Percentiles rank a stretch among this genome's conserved stretches.
These are phyloP conservation scores for Danio choprae DNA, from an alignment of 2,797 vertebrate species.

Conservation along the genomic window DNA sequence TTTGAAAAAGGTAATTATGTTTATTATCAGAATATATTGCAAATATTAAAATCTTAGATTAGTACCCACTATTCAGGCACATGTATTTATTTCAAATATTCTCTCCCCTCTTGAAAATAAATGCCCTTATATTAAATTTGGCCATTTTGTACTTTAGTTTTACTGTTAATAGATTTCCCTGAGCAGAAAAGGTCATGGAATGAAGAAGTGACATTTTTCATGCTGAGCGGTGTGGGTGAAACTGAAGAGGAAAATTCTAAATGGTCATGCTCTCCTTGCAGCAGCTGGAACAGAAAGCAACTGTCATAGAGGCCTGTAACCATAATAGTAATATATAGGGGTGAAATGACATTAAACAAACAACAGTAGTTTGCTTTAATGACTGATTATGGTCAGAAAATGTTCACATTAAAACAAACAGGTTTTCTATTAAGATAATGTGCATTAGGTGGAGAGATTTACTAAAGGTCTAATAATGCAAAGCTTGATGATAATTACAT, in stretches of 20 bases:
- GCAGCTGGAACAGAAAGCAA: slow-evolving; percentile 3
- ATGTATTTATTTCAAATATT: neutral
- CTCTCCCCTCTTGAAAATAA: neutral
- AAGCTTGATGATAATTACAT: slow-evolving; percentile 31
- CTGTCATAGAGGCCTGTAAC: neutral
- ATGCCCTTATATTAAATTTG: neutral
- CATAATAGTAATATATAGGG: neutral
- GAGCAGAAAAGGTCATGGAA: neutral
- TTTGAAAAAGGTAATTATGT: neutral
- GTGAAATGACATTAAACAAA: neutral
- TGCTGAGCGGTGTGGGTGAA: neutral
- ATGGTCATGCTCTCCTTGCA: slow-evolving; percentile 10
- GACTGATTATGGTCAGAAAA: neutral
- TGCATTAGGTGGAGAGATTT: neutral
- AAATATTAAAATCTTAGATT: neutral
- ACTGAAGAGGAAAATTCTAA: neutral
- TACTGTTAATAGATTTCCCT: slow-evolving; percentile 4
- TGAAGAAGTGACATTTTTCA: neutral
- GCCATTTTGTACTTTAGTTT: neutral
- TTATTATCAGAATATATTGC: neutral
- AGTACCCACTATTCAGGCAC: neutral
- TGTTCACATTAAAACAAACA: neutral
- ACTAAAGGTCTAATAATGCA: neutral
- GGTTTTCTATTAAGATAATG: neutral
- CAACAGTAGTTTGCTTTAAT: neutral